Percentiles rank a stretch among this genome's conserved stretches.
Conservation (phyloP, 2,113 vertebrate genomes). For the Loxodonta africana region DNA sequence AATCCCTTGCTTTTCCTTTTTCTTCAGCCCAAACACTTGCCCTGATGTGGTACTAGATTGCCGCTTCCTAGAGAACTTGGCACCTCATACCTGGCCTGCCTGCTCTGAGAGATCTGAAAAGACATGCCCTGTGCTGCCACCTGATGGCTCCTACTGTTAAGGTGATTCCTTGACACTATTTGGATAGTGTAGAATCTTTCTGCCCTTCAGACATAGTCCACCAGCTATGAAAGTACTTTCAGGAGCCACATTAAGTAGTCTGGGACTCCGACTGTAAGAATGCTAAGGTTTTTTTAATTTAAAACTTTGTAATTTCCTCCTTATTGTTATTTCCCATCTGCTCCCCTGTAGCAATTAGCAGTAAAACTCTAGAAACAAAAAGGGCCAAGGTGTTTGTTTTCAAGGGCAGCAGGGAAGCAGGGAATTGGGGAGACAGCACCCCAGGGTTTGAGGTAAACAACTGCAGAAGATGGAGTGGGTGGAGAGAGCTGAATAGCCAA, state of each 20-base stretch:
- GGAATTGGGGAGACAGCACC: background rate
- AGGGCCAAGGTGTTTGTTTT: conserved; percentile 62
- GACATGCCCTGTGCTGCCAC: conserved; percentile 80
- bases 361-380: conserved; percentile 60
- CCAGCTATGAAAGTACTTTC: background rate
- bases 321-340: conserved; percentile 78
- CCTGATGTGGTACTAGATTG: background rate
- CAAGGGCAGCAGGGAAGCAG: conserved; percentile 30
- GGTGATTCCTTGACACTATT: background rate
- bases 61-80: background rate
- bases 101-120: conserved; percentile 5
- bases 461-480: background rate
- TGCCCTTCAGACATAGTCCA: background rate
- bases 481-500: background rate
- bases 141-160: conserved; percentile 59
- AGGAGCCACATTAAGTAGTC: background rate
- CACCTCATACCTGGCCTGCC: background rate
- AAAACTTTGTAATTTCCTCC: conserved; percentile 62
- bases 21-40: background rate
- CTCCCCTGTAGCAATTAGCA: conserved; percentile 54
- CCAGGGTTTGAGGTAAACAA: conserved; percentile 32
- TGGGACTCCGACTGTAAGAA: background rate
- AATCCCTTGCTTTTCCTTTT: background rate
- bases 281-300: background rate
- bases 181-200: background rate